These are phyloP conservation scores for Oeneis ivallda DNA, from an alignment of 2,888 invertebrate genomes.

Conservation along the genomic window DNA sequence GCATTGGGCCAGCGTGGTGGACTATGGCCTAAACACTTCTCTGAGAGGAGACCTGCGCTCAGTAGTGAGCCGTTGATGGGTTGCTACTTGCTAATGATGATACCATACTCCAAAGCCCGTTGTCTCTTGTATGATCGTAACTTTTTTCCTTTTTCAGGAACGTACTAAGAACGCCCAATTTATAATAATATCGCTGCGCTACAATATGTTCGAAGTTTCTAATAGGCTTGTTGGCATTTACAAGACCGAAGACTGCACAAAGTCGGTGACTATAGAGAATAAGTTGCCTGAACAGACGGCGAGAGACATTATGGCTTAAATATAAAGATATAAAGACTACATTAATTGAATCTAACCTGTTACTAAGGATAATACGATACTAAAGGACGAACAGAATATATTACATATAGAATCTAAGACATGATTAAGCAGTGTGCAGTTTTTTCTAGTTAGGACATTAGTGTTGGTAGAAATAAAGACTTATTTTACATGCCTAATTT, in stretches of 20 bases:
- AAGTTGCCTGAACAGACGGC: slow-evolving; percentile 47
- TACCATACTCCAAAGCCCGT: too few species aligned
- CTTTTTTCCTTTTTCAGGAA: slow-evolving; percentile 81
- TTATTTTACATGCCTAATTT: neutral
- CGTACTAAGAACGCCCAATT: slow-evolving; percentile 98
- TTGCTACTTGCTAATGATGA: too few species aligned
- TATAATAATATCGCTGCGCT: slow-evolving; percentile 97
- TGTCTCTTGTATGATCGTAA: too few species aligned
- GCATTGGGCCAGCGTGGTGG: too few species aligned
- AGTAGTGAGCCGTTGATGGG: too few species aligned
- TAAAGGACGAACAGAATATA: neutral
- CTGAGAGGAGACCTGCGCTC: too few species aligned
- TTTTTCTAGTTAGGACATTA: neutral
- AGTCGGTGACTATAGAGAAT: slow-evolving; percentile 86
- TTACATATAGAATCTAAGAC: too few species aligned
- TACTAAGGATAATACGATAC: too few species aligned
- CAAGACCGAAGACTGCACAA: slow-evolving; percentile 94
- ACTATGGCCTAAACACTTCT: too few species aligned
- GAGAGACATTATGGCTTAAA: neutral
- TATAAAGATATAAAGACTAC: neutral
- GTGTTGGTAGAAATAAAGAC: neutral
- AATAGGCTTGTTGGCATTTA: slow-evolving; percentile 97
- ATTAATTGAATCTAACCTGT: neutral
- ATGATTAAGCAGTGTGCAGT: too few species aligned
- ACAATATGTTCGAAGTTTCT: slow-evolving; percentile 98